Evolutionary conservation across 1,140 invertebrate genomes (phyloP).

Genomic region (Micrasema minimum): DNA sequence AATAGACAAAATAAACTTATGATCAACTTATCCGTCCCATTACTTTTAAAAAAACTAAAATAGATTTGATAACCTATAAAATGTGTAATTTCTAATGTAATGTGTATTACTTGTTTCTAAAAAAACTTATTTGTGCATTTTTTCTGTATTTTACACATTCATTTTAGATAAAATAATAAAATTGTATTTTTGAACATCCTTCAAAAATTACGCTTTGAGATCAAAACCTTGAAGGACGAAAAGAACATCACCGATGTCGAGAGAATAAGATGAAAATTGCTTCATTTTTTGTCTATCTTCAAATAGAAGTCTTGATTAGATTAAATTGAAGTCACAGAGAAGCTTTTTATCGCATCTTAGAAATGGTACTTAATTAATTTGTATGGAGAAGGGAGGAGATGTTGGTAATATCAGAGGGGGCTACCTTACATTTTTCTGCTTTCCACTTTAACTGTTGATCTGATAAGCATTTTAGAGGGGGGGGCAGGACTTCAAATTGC

Average conservation of each 20-base stretch:
- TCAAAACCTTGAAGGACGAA: no score
- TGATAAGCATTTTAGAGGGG: slow-evolving; percentile 21
- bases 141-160: no score
- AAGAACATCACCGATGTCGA: slow-evolving; percentile 24
- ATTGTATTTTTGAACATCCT: no score
- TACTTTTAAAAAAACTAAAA: no score
- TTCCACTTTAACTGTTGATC: slow-evolving; percentile 48
- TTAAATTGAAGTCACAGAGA: slow-evolving; percentile 41
- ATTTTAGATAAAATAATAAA: no score
- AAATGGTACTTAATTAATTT: slow-evolving; percentile 52
- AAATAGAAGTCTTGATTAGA: slow-evolving; percentile 51
- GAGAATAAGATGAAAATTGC: slow-evolving; percentile 42
- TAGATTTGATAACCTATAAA: no score
- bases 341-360: slow-evolving; percentile 51
- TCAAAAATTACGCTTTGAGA: no score
- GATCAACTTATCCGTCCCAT: no score
- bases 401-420: slow-evolving; percentile 21
- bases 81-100: no score
- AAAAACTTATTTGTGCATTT: no score
- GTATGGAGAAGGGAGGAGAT: slow-evolving; percentile 36
- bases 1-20: no score
- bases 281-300: slow-evolving; percentile 50
- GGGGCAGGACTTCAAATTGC: slow-evolving; percentile 12
- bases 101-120: no score
- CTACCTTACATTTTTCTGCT: slow-evolving; percentile 4